phyloP scores from a whole-genome alignment of 2,888 invertebrate species.

The Caenorhabditis afra region DNA sequence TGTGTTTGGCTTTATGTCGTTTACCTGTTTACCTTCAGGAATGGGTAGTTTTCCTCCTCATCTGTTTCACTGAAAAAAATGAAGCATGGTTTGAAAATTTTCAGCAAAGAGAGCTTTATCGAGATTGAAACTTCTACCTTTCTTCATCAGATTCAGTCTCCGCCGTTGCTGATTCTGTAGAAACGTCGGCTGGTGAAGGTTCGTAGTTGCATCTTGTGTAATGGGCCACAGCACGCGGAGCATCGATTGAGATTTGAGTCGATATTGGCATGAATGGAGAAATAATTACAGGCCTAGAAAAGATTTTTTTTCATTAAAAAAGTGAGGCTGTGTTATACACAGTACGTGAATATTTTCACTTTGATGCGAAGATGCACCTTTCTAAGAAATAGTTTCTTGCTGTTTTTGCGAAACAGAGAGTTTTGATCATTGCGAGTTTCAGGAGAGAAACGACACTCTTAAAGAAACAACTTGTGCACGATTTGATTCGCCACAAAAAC shows the following conservation, averaged over 20 bases:
- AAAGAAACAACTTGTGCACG: too few species aligned
- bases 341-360: too few species aligned
- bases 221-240: constrained; percentile 16
- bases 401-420: too few species aligned
- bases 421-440: too few species aligned
- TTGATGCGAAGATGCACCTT: too few species aligned
- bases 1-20: neutral
- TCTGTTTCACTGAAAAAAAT: constrained; percentile 36
- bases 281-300: constrained; percentile 76
- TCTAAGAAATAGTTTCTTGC: too few species aligned
- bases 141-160: constrained; percentile 37
- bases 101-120: too few species aligned
- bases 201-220: constrained; percentile 13
- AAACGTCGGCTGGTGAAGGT: neutral
- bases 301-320: neutral
- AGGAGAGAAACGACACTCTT: too few species aligned
- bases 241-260: constrained; percentile 73
- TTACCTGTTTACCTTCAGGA: constrained; percentile 20
- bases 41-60: constrained; percentile 18
- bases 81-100: too few species aligned
- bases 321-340: too few species aligned
- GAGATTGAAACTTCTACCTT: too few species aligned
- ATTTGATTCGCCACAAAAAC: too few species aligned
- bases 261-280: constrained; percentile 79
- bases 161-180: constrained; percentile 18